Evolutionary conservation across 2,113 vertebrate species (phyloP).

Genomic region (Lepisosteus oculatus): DNA sequence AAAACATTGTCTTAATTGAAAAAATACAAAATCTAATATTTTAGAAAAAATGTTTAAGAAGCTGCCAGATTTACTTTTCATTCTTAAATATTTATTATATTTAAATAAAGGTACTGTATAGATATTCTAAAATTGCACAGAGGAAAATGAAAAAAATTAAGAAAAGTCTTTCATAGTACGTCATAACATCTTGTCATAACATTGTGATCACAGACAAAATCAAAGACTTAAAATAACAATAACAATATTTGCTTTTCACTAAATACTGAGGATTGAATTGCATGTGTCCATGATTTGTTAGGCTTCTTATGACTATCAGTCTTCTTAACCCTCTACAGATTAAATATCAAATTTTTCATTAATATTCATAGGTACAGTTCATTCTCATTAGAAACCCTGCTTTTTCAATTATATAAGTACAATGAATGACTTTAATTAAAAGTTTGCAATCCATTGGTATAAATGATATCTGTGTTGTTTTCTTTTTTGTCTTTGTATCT

Average conservation of each 20-base stretch:
- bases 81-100: too few relatives aligned
- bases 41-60: too few relatives aligned
- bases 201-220: neutral
- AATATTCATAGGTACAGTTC: neutral
- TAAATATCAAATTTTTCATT: neutral
- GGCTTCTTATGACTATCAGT: neutral
- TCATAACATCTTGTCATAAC: too few relatives aligned
- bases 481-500: constrained; percentile 14
- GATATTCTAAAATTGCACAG: too few relatives aligned
- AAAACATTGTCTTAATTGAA: too few relatives aligned
- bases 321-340: neutral
- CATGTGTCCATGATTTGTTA: neutral
- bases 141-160: too few relatives aligned
- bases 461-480: neutral
- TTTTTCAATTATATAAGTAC: neutral
- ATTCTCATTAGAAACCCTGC: constrained; percentile 1
- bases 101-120: too few relatives aligned
- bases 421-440: constrained; percentile 17
- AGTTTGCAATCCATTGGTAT: neutral
- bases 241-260: neutral
- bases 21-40: too few relatives aligned
- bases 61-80: too few relatives aligned
- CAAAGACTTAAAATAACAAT: neutral
- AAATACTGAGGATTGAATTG: neutral
- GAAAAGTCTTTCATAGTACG: too few relatives aligned